Conservation (phyloP, 2,797 vertebrate species). For the Podarcis siculus region DNA sequence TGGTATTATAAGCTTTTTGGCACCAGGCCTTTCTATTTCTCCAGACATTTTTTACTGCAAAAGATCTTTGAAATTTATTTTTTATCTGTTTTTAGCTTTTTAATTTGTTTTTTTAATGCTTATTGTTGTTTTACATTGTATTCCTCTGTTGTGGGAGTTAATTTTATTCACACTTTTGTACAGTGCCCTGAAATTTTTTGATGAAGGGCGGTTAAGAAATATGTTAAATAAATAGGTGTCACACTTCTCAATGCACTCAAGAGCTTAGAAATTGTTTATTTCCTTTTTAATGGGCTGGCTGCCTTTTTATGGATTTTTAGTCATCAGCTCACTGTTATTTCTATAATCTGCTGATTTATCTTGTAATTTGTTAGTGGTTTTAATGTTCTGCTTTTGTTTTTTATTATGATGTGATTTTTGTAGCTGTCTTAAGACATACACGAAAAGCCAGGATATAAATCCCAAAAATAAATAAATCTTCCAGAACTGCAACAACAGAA, state of each 20-base stretch:
- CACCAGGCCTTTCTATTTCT: too few relatives aligned
- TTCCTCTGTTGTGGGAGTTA: not conserved
- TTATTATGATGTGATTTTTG: not conserved
- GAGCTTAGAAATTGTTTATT: conserved; percentile 35
- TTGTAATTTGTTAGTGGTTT: not conserved
- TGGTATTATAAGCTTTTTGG: too few relatives aligned
- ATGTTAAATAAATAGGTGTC: conserved; percentile 1
- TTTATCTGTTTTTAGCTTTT: too few relatives aligned
- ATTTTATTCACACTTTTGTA: not conserved
- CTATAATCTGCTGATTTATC: not conserved
- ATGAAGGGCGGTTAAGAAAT: not conserved
- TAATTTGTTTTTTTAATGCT: too few relatives aligned
- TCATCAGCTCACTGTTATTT: not conserved
- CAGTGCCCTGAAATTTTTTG: not conserved
- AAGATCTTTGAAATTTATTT: too few relatives aligned
- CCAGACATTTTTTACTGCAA: too few relatives aligned
- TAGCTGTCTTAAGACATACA: not conserved
- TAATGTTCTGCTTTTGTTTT: not conserved
- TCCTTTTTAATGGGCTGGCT: not conserved
- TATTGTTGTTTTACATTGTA: not conserved
- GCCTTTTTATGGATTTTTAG: not conserved
- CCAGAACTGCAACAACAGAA: conserved; percentile 27
- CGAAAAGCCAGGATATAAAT: not conserved
- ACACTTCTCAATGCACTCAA: not conserved
- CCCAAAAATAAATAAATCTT: conserved; percentile 35